phyloP scores from a whole-genome alignment of 2,797 vertebrate genomes.

The Sebastes baramenuke region DNA sequence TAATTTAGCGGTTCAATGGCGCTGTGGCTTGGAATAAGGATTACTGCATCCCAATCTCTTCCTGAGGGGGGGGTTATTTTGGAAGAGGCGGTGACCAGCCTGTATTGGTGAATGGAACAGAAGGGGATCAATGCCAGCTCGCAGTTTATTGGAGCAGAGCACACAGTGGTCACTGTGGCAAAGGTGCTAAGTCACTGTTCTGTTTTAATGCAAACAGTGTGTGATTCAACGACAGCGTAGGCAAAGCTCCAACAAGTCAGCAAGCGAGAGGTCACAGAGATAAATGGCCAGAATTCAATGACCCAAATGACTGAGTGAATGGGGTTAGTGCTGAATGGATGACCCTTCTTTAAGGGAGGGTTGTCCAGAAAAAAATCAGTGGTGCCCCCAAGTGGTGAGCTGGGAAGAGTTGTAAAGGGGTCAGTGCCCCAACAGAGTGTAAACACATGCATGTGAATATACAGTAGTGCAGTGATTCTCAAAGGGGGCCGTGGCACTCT shows the following conservation, averaged over 20 bases:
- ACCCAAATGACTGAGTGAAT: slow-evolving; percentile 43
- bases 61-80: slow-evolving; percentile 60
- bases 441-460: background rate
- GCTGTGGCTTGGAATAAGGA: slow-evolving; percentile 55
- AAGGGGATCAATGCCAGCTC: slow-evolving; percentile 61
- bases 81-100: slow-evolving; percentile 52
- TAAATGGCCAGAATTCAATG: slow-evolving; percentile 33
- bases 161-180: slow-evolving; percentile 43
- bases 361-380: slow-evolving; percentile 38
- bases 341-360: slow-evolving; percentile 31
- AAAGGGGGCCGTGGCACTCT: too few relatives aligned
- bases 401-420: background rate
- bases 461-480: background rate
- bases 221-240: slow-evolving; percentile 6
- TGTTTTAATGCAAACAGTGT: slow-evolving; percentile 15
- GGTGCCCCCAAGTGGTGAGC: slow-evolving; percentile 67
- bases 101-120: slow-evolving; percentile 68
- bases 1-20: slow-evolving; percentile 61
- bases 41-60: slow-evolving; percentile 63
- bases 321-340: slow-evolving; percentile 32
- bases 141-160: slow-evolving; percentile 55
- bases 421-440: background rate
- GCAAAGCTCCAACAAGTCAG: slow-evolving; percentile 26
- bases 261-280: slow-evolving; percentile 37
- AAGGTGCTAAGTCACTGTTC: slow-evolving; percentile 46